Percentiles rank a stretch among this genome's conserved stretches.
These are phyloP conservation scores for Oncorhynchus kisutch DNA, from an alignment of 2,113 vertebrate genomes.

Conservation along the genomic window DNA sequence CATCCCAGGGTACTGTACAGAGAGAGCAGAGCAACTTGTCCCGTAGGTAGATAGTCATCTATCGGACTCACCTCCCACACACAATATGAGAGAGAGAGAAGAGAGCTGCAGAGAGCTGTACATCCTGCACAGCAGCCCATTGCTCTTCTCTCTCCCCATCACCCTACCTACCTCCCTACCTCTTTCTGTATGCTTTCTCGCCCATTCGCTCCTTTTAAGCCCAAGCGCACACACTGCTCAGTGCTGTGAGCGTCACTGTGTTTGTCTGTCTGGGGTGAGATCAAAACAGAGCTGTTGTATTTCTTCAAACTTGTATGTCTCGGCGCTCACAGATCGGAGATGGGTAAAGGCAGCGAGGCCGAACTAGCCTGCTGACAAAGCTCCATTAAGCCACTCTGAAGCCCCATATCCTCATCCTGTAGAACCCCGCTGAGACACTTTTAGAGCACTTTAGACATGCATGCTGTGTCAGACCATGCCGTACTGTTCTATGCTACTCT, in stretches of 20 bases:
- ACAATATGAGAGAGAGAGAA: not conserved
- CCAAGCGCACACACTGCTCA: not conserved
- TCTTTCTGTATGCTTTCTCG: not conserved
- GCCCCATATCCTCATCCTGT: not conserved
- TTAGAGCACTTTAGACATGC: not conserved
- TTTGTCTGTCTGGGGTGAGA: not conserved
- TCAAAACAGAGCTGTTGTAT: not conserved
- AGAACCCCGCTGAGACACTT: not conserved
- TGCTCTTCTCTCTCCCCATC: not conserved
- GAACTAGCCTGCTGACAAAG: not conserved
- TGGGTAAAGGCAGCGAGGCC: too few species aligned
- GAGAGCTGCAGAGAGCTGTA: not conserved
- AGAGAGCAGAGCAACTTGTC: not conserved
- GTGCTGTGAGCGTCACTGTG: not conserved
- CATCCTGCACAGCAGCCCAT: not conserved
- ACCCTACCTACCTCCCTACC: not conserved
- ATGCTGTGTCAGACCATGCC: not conserved
- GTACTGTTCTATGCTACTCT: not conserved
- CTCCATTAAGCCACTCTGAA: not conserved
- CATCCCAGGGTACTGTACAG: too few species aligned
- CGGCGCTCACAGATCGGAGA: not conserved
- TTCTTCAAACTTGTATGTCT: not conserved
- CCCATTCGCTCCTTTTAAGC: not conserved
- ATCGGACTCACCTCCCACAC: too few species aligned
- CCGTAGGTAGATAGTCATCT: too few species aligned